Percentiles rank a stretch among this genome's conserved stretches.
phyloP scores from a whole-genome alignment of 2,797 vertebrate genomes.

The Rhynchonycteris naso region DNA sequence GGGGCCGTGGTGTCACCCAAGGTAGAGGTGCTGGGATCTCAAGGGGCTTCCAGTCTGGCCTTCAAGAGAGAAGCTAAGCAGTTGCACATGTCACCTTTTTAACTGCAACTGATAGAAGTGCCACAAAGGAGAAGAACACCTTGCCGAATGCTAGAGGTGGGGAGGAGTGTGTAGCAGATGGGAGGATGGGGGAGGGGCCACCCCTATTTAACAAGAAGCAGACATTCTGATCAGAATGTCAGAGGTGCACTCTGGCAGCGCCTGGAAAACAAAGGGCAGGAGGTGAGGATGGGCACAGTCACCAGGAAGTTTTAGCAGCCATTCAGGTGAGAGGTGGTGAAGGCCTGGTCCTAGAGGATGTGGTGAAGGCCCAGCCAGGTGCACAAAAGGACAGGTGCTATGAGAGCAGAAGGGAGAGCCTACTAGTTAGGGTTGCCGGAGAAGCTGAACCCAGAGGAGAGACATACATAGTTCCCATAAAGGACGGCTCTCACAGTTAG shows the following conservation, averaged over 20 bases:
- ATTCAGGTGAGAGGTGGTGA: too few relatives aligned
- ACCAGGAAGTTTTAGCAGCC: neutral
- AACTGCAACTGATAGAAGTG: neutral
- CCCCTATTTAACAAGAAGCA: neutral
- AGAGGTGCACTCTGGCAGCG: neutral
- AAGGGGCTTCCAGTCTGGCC: too few relatives aligned
- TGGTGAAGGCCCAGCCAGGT: neutral
- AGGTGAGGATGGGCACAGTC: neutral
- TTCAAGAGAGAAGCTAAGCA: neutral
- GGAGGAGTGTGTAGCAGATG: neutral
- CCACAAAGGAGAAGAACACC: neutral
- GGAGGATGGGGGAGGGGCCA: neutral
- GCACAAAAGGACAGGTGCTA: fast-evolving
- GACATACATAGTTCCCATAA: neutral
- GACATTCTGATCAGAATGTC: neutral
- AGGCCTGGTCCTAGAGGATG: neutral
- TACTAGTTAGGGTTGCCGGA: fast-evolving
- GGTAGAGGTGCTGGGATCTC: neutral
- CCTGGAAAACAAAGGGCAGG: fast-evolving
- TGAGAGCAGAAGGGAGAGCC: too few relatives aligned
- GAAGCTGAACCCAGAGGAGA: neutral
- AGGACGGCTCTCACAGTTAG: neutral
- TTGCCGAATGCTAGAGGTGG: neutral
- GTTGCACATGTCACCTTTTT: fast-evolving
- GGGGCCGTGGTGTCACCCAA: fast-evolving